Conservation (phyloP, 2,888 invertebrate species). For the Sipunculus nudus region DNA sequence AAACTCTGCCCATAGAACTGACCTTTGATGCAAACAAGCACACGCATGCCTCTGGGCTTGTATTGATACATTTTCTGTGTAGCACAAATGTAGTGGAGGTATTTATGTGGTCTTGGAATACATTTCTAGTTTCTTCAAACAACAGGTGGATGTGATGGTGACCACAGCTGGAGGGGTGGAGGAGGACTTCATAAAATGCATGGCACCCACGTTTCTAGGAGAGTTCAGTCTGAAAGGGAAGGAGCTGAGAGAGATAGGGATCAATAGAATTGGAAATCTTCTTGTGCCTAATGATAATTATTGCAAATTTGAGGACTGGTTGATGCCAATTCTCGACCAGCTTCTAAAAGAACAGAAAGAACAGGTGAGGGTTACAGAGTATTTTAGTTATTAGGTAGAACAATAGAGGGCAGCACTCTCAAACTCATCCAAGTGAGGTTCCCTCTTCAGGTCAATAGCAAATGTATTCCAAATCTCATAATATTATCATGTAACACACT, state of each 20-base stretch:
- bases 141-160: constrained; percentile 90
- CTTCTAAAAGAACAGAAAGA: constrained; percentile 88
- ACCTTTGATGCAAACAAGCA: too few relatives aligned
- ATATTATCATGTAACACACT: too few relatives aligned
- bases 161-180: constrained; percentile 98
- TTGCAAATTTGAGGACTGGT: constrained; percentile 97
- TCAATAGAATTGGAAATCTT: constrained; percentile 92
- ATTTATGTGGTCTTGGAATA: too few relatives aligned
- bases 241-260: constrained; percentile 81
- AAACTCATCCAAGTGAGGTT: too few relatives aligned
- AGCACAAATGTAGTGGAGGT: too few relatives aligned
- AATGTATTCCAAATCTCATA: too few relatives aligned
- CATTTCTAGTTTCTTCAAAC: background rate
- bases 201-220: constrained; percentile 93
- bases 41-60: too few relatives aligned
- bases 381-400: too few relatives aligned
- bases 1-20: too few relatives aligned
- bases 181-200: constrained; percentile 98
- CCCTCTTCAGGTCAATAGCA: too few relatives aligned
- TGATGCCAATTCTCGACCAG: constrained; percentile 89
- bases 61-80: too few relatives aligned
- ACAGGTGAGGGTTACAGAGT: constrained; percentile 68
- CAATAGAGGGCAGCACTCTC: too few relatives aligned
- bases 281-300: constrained; percentile 98
- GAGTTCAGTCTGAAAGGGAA: constrained; percentile 86